Evolutionary conservation across 1,140 invertebrate species (phyloP).

Genomic region (Onthophagus taurus): DNA sequence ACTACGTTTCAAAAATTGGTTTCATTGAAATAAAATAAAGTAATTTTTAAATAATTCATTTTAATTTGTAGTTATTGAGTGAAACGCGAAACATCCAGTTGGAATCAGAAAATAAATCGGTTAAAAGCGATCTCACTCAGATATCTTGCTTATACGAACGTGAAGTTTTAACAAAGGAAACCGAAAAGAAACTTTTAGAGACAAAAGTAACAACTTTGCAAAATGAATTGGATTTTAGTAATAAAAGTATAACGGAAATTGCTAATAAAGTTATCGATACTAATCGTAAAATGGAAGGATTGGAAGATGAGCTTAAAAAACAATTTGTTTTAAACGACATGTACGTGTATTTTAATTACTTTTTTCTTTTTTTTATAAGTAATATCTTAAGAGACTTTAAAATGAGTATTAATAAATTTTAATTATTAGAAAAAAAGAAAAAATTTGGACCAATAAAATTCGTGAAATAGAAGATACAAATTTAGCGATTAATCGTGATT

Average conservation of each 20-base stretch:
- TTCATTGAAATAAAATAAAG: conserved; percentile 8
- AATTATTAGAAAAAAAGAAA: conserved; percentile 11
- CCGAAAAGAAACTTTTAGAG: conserved; percentile 30
- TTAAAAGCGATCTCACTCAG: conserved; percentile 36
- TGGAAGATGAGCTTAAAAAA: conserved; percentile 20
- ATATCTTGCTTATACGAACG: conserved; percentile 33
- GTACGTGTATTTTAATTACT: conserved; percentile 6
- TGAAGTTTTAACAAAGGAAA: conserved; percentile 32
- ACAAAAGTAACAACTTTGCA: conserved; percentile 30
- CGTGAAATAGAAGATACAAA: conserved; percentile 21
- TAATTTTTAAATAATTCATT: not conserved
- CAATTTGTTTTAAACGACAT: conserved; percentile 16
- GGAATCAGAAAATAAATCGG: conserved; percentile 30
- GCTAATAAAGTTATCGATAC: conserved; percentile 19
- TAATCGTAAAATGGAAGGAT: conserved; percentile 19
- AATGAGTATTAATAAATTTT: conserved; percentile 1
- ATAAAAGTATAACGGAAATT: conserved; percentile 19
- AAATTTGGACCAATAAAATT: conserved; percentile 18
- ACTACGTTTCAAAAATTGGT: conserved; percentile 33
- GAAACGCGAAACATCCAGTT: conserved; percentile 36
- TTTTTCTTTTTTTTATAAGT: not conserved
- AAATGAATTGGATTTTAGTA: conserved; percentile 23
- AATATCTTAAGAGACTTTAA: not conserved
- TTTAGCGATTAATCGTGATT: conserved; percentile 23
- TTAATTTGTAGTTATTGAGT: conserved; percentile 26